These are phyloP conservation scores for Lagodon rhomboides DNA, from an alignment of 2,797 vertebrate genomes.

Conservation along the genomic window DNA sequence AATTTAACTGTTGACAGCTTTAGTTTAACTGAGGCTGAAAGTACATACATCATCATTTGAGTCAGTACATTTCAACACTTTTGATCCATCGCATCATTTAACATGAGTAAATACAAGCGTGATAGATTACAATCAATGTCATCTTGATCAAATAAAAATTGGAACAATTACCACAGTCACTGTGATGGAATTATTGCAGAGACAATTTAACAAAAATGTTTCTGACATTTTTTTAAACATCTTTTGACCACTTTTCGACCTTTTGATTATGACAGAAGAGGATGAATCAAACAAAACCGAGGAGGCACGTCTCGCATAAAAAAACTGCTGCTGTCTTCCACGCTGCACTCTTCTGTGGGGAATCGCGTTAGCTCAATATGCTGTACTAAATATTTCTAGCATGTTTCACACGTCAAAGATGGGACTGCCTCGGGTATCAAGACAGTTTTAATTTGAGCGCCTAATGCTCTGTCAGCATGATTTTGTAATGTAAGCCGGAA, in stretches of 20 bases:
- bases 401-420: conserved; percentile 35
- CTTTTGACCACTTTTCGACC: background rate
- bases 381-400: conserved; percentile 45
- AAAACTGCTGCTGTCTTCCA: conserved; percentile 15
- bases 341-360: background rate
- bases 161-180: accelerated
- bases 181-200: background rate
- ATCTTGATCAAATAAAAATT: background rate
- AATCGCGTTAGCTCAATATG: conserved; percentile 39
- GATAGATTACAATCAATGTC: background rate
- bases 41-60: background rate
- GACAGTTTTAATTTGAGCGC: conserved; percentile 37
- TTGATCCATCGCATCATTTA: background rate
- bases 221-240: background rate
- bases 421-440: conserved; percentile 37
- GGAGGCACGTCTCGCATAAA: background rate
- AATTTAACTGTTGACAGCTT: background rate
- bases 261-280: conserved; percentile 23
- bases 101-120: background rate
- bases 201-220: background rate
- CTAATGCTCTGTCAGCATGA: conserved; percentile 41
- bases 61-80: background rate
- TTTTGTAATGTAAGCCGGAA: conserved; percentile 22
- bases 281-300: conserved; percentile 1
- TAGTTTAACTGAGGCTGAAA: background rate